A percentile compares a stretch with the other conserved stretches of the same genome.
These are phyloP conservation scores for Brachionus paranguensis DNA, from an alignment of 1,140 invertebrate genomes.

Conservation along the genomic window DNA sequence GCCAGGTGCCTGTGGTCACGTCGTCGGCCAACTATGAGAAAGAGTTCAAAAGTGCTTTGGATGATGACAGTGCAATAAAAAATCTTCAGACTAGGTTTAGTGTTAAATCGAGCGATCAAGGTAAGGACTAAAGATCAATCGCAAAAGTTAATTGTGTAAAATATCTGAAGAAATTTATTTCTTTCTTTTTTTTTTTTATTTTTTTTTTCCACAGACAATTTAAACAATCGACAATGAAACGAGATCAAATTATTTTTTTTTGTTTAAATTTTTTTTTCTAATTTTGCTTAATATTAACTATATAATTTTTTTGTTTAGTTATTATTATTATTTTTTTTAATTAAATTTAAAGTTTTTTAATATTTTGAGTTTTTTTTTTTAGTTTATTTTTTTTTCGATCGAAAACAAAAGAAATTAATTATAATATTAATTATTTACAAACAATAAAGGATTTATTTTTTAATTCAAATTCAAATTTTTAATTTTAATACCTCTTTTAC, in stretches of 20 bases:
- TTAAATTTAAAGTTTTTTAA: not conserved
- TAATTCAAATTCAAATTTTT: not conserved
- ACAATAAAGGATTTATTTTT: not conserved
- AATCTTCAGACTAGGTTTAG: conserved; percentile 4
- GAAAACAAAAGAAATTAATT: not conserved
- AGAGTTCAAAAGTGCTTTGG: not conserved
- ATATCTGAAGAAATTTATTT: not conserved
- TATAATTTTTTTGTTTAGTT: not conserved
- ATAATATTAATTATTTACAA: not conserved
- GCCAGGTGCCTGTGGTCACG: not conserved
- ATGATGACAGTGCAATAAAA: not conserved
- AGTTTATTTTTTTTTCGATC: not conserved
- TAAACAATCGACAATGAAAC: conserved; percentile 5
- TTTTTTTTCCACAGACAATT: not conserved
- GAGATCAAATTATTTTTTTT: not conserved
- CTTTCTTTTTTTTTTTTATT: not conserved
- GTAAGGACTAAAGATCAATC: not conserved
- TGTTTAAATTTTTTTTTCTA: not conserved
- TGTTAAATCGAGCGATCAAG: conserved; percentile 12
- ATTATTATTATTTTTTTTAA: not conserved
- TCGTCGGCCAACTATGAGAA: conserved; percentile 19
- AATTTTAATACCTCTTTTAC: not conserved
- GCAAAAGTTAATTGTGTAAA: not conserved
- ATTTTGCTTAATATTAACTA: not conserved
- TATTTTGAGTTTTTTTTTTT: not conserved